phyloP scores from a whole-genome alignment of 2,888 invertebrate species.

The Coremacera marginata region DNA sequence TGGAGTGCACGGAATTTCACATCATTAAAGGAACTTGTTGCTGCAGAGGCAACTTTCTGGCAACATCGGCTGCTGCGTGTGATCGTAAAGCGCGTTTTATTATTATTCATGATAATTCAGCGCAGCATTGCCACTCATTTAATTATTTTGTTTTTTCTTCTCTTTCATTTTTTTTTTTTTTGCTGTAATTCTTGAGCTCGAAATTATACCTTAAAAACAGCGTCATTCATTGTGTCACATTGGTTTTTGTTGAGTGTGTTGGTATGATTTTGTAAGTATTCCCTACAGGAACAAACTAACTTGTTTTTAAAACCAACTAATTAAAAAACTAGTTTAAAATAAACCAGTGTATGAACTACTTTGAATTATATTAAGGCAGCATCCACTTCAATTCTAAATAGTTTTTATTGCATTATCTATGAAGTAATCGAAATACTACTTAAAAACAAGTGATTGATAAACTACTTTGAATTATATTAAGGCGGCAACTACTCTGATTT shows the following conservation, averaged over 20 bases:
- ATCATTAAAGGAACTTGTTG: neutral
- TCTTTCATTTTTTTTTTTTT: neutral
- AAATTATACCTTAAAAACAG: neutral
- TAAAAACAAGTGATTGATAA: too few relatives aligned
- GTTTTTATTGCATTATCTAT: too few relatives aligned
- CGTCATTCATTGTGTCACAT: neutral
- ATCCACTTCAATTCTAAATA: too few relatives aligned
- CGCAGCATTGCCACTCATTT: constrained; percentile 20
- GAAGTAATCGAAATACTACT: too few relatives aligned
- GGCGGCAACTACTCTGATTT: too few relatives aligned
- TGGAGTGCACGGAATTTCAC: neutral
- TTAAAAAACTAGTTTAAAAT: too few relatives aligned
- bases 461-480: too few relatives aligned
- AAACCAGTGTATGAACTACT: too few relatives aligned
- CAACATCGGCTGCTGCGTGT: constrained; percentile 2
- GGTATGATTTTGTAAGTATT: neutral
- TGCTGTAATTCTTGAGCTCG: neutral
- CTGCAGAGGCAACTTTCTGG: neutral
- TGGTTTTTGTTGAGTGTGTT: neutral
- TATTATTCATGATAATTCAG: neutral
- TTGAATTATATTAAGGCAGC: too few relatives aligned
- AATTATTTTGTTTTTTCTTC: neutral
- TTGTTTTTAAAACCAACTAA: too few relatives aligned
- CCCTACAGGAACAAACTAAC: too few relatives aligned
- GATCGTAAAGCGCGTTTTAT: constrained; percentile 26